Evolutionary conservation across 30 jellyfish, hydroid and myxozoan species (phyloP), one percentile per base, ranked within the genome.

Genomic region (Morbakka virulenta): DNA sequence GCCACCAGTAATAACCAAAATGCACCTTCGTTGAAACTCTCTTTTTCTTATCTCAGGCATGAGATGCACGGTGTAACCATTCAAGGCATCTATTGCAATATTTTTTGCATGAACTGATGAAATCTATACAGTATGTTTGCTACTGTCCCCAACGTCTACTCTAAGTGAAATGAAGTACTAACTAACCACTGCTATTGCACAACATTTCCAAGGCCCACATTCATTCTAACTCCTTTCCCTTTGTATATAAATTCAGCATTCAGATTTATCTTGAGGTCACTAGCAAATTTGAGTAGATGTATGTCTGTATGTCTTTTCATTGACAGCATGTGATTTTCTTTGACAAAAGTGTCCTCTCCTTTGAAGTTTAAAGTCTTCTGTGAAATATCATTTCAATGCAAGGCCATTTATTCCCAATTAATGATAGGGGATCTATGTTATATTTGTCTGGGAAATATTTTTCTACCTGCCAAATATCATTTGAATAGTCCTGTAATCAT

Each of bases 381-480:
- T 6, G 13, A 41, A 41, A 79, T 74, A 51, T 84, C 95, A 47
- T 84, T 84, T 24, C 90, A 72, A 53, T 84, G 95, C 2, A 83
- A 76, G 11, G 89, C 79, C 80, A 84, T 84, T 47, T 84, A 89
- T 34, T 84, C 95, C 9, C 96, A 81, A 50, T 86, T 85, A 57
- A 86, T 79, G 29, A 77, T 72, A 9, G 96, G 96, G 96, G 96
- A 52, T 86, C 96, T 27, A 76, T 88, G 2, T 51, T 26, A 62
- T 72, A 17, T 9, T 41, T 41, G 9, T 41, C 17, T 41, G 57
- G 17, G 13, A 41, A 41, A 79, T 74, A 51, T 84, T 90, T 35
- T 84, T 84, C 34, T 85, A 72, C 35, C 75, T 89, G 1, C 57
- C 57, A 41, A 17, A 41, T 17, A 41, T 17, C n/a, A 6, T 41